Base-by-base conservation (phyloP, 2,797 vertebrate genomes). In the Acanthurus tractus region DNA sequence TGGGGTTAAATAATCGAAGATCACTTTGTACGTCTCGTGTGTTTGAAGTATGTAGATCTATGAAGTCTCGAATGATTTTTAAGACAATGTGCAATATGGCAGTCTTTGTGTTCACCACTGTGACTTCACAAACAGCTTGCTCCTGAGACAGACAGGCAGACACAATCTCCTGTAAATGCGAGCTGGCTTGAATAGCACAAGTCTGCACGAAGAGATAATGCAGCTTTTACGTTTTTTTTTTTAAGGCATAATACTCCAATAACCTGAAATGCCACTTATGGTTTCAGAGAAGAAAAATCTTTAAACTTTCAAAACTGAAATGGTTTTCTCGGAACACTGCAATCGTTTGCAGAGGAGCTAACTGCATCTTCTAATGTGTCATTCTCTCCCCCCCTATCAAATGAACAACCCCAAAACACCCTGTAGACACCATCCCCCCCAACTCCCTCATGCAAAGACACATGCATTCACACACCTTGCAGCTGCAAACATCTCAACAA, bases 401-500 rank as follows among this genome's bases (percentile, higher is more conserved):
- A 14, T 5, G 23, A 17, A 15, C 15, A 71, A 42, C 15, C 79
- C 22, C 15, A 57, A 18, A 13, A 15, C n/a, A 52, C 46, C 63
- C 42, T 15, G 57, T 55, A 53, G 68, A 80, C 58, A 13, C 20
- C n/a, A n/a, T n/a, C n/a, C 25, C 25, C 29, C 6, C 22, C 42
- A 20, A 25, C 42, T 56, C 50, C 69, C 61, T 49, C 53, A 38
- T 61, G 71, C 73, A 69, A 59, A 83, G 58, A 80, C 75, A 42
- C 12, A 63, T 50, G 70, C 66, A 58, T 46, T 61, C 63, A 75
- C 76, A 78, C 78, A 70, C 46, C 84, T 76, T 9, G 58, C 79
- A 78, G 78, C 84, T 64, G 74, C 74, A 65, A 76, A 71, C 75
- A 65, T 67, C 78, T 10, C 75, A 81, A 85, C 86, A 91, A 90